These are phyloP conservation scores for Caenorhabditis elegans DNA, from an alignment of 1,140 invertebrate species.

Conservation along the genomic window WBcel235 BX284603.4:12575001-12575500, in stretches of 20 bases:
- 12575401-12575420: neutral
- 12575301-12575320: neutral
- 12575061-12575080: neutral
- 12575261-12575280: neutral
- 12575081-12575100: conserved; percentile 2
- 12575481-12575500: neutral
- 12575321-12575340: conserved; percentile 28
- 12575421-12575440: neutral
- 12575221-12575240: neutral
- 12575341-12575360: conserved; percentile 34
- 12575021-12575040: neutral
- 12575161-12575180: neutral
- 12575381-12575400: neutral
- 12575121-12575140: conserved; percentile 9
- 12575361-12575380: conserved; percentile 42
- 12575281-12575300: conserved; percentile 25
- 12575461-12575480: neutral
- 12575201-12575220: neutral
- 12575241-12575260: neutral
- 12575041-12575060: neutral
- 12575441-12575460: neutral
- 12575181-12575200: neutral
- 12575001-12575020: no score
- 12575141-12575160: neutral
- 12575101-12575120: conserved; percentile 1